Percentiles rank a stretch among this genome's conserved stretches.
Conservation (phyloP, 1,140 invertebrate genomes). For the Saccostrea echinata region DNA sequence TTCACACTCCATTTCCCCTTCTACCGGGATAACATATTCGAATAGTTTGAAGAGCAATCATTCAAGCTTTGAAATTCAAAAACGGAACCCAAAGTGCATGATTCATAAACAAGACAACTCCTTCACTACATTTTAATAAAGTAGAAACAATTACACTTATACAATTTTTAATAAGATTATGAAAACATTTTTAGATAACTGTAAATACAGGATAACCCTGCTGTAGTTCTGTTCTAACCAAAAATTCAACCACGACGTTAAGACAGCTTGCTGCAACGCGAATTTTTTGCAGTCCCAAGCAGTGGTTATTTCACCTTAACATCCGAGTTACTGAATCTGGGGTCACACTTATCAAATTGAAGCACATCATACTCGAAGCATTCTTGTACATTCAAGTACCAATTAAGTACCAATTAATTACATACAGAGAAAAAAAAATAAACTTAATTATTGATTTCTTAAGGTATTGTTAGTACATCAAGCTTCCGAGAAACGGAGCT, state of each 20-base stretch:
- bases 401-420: neutral
- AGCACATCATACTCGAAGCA: neutral
- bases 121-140: constrained; percentile 7
- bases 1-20: no score
- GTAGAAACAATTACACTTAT: constrained; percentile 8
- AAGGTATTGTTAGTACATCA: no score
- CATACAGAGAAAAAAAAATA: neutral
- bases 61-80: no score
- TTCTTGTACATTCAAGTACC: neutral
- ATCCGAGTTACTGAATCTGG: neutral
- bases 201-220: neutral
- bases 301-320: neutral
- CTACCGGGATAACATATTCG: no score
- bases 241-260: neutral
- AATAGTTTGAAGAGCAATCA: no score
- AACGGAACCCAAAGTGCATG: no score
- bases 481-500: no score
- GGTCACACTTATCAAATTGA: neutral
- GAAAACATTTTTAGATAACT: neutral
- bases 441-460: no score
- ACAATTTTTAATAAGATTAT: constrained; percentile 5
- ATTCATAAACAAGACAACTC: neutral
- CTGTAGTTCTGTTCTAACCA: neutral
- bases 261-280: neutral
- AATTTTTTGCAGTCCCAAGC: neutral